Percentiles rank a stretch among this genome's conserved stretches.
phyloP scores from a whole-genome alignment of 2,888 invertebrate species.

The Dioctria linearis region DNA sequence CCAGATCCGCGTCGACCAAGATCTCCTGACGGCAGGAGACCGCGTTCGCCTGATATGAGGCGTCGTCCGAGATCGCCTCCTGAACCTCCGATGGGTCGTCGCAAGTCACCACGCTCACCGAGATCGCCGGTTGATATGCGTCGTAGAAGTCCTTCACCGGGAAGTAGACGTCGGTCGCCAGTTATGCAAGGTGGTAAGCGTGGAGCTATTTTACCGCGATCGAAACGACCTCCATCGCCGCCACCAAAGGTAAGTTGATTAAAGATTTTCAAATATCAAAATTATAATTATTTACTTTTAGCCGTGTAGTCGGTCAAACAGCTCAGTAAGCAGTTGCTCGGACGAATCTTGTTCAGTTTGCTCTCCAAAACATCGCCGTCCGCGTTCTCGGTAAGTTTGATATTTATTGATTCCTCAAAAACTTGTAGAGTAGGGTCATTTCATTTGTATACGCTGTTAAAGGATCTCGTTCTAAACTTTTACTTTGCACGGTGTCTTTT shows the following conservation, averaged over 20 bases:
- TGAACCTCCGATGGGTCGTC: slow-evolving; percentile 67
- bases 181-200: slow-evolving; percentile 65
- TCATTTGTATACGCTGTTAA: too few relatives aligned
- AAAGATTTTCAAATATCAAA: neutral
- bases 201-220: slow-evolving; percentile 68
- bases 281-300: slow-evolving; percentile 33
- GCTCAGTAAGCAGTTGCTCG: slow-evolving; percentile 86
- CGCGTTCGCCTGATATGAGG: slow-evolving; percentile 67
- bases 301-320: slow-evolving; percentile 77
- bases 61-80: slow-evolving; percentile 66
- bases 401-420: neutral
- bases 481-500: too few relatives aligned
- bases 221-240: slow-evolving; percentile 71
- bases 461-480: too few relatives aligned
- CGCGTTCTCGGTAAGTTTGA: slow-evolving; percentile 68
- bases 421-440: neutral
- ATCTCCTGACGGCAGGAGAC: slow-evolving; percentile 62
- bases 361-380: slow-evolving; percentile 75
- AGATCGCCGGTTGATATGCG: slow-evolving; percentile 59
- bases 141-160: slow-evolving; percentile 58
- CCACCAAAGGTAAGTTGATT: slow-evolving; percentile 67
- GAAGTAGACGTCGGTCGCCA: slow-evolving; percentile 65
- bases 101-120: slow-evolving; percentile 66
- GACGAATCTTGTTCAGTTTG: slow-evolving; percentile 89
- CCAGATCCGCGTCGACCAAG: slow-evolving; percentile 65